Conservation (phyloP, 2,113 vertebrate genomes). For the Mesoclemmys tuberculata region DNA sequence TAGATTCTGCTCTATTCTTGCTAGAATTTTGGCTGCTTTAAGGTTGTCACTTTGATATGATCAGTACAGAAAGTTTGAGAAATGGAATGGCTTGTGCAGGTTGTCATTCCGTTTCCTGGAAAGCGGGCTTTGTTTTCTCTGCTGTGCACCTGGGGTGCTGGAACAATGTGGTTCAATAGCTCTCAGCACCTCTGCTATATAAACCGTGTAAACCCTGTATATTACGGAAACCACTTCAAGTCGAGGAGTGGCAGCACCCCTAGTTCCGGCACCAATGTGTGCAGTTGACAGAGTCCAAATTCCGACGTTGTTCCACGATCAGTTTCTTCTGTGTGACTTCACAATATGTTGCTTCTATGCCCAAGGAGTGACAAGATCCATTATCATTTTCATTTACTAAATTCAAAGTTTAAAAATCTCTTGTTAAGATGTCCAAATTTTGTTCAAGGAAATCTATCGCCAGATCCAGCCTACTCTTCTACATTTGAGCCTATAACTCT, state of each 20-base stretch:
- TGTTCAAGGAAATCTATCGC: background rate
- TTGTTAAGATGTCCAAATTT: background rate
- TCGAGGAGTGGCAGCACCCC: no score
- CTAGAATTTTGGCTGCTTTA: background rate
- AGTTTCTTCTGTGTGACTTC: background rate
- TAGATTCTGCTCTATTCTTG: background rate
- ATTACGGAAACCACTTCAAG: no score
- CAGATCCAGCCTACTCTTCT: background rate
- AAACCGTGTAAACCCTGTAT: no score
- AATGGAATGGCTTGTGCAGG: background rate
- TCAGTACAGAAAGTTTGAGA: background rate
- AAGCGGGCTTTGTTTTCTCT: background rate
- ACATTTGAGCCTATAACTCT: background rate
- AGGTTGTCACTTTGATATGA: background rate
- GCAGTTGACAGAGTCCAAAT: background rate
- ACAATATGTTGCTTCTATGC: background rate
- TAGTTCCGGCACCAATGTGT: background rate
- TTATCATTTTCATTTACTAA: background rate
- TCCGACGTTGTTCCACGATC: background rate
- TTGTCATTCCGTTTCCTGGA: background rate
- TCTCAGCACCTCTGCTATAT: no score
- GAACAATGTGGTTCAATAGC: no score
- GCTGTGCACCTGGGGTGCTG: background rate
- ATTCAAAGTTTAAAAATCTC: background rate
- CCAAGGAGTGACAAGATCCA: background rate